These are phyloP conservation scores for Cheilosia pagana DNA, from an alignment of 2,888 invertebrate species.

Conservation along the genomic window DNA sequence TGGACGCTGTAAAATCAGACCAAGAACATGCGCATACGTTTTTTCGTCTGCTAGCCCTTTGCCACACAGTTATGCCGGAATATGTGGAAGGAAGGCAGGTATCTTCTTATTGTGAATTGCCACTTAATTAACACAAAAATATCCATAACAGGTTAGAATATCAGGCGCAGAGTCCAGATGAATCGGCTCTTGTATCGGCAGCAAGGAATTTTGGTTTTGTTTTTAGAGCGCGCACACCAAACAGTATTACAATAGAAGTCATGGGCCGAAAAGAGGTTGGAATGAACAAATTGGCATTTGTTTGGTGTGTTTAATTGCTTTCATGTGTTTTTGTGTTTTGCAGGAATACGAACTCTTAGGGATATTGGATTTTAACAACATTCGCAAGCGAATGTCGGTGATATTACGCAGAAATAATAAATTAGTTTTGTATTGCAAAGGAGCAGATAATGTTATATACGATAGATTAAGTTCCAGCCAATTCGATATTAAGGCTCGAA, in stretches of 20 bases:
- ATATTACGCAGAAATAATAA: conserved; percentile 92
- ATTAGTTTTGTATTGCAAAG: conserved; percentile 97
- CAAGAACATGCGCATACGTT: conserved; percentile 92
- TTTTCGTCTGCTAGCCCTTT: conserved; percentile 96
- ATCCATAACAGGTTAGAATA: conserved; percentile 80
- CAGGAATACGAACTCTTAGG: conserved; percentile 97
- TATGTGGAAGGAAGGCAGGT: conserved; percentile 89
- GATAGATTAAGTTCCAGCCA: conserved; percentile 93
- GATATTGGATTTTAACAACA: conserved; percentile 99
- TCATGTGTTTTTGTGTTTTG: conserved; percentile 66
- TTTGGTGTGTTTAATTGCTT: neutral
- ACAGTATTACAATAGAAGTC: conserved; percentile 96
- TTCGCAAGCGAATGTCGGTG: conserved; percentile 99
- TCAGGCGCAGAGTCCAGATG: conserved; percentile 98
- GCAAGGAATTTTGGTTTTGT: conserved; percentile 99
- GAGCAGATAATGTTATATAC: conserved; percentile 99
- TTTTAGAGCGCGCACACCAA: conserved; percentile 95
- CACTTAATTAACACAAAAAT: neutral
- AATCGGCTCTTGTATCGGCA: conserved; percentile 97
- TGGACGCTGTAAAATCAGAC: conserved; percentile 91
- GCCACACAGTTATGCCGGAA: conserved; percentile 99
- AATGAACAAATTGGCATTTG: neutral
- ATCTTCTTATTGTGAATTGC: neutral
- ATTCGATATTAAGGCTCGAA: conserved; percentile 90
- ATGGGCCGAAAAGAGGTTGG: conserved; percentile 89